Evolutionary conservation across 2,888 invertebrate species (phyloP).

Genomic region (Coremacera marginata): DNA sequence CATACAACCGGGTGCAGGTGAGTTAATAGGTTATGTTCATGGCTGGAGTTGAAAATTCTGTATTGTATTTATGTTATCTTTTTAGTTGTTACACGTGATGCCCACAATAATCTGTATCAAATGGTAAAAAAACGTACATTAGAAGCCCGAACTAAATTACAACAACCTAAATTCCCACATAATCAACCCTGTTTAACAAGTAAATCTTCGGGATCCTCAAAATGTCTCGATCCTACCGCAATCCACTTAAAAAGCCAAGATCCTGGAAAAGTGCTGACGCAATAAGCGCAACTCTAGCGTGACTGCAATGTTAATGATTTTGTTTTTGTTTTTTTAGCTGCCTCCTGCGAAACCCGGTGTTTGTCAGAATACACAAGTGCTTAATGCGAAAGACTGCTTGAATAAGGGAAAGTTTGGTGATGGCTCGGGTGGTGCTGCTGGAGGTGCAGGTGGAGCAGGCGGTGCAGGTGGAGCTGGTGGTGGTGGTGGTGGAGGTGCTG

Average conservation of each 20-base stretch:
- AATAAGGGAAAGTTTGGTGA: neutral
- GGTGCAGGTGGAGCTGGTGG: neutral
- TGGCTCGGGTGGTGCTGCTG: conserved; percentile 17
- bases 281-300: neutral
- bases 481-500: neutral
- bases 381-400: conserved; percentile 47
- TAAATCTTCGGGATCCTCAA: conserved; percentile 2
- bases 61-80: conserved; percentile 20
- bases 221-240: neutral
- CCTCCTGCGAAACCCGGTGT: conserved; percentile 25
- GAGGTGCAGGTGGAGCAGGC: neutral
- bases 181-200: conserved; percentile 53
- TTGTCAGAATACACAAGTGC: conserved; percentile 50
- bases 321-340: conserved; percentile 32
- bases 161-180: conserved; percentile 58
- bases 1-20: conserved; percentile 41
- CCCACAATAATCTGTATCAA: conserved; percentile 60
- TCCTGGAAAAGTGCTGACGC: conserved; percentile 33
- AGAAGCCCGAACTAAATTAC: conserved; percentile 62
- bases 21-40: conserved; percentile 43
- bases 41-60: neutral
- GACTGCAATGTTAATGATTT: neutral
- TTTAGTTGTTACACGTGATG: conserved; percentile 51
- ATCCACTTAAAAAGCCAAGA: conserved; percentile 9
- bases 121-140: conserved; percentile 66